Base-by-base conservation (phyloP, 2,113 vertebrate species). In the Nannobrachium achirus region DNA sequence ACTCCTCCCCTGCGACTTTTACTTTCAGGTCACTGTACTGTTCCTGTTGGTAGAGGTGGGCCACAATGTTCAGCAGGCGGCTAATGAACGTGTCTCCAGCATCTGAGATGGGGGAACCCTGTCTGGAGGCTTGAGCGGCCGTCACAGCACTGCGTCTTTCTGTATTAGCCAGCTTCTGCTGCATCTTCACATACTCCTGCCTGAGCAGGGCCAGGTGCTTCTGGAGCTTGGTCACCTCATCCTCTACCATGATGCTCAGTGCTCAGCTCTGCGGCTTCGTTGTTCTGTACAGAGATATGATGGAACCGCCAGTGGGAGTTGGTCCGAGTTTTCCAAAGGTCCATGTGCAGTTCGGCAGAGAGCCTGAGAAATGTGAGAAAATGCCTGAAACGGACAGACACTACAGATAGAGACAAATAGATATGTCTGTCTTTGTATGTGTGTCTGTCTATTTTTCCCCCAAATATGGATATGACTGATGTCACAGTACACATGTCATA, bases 211-310 rank as follows among this genome's bases (percentile, higher is more conserved):
- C 89, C 90, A 99, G 92, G 86, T 99, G 98, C 94, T 98, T 99
- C 87, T 99, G 96, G 93, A 99, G 91, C 93, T 99, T 99, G 92
- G 95, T 94, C 93, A 98, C 98, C 92, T 99, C 98, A 91, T 99
- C 97, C 95, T 97, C 97, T 93, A 96, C 96, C 96, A 98, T 98
- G 93, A 95, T 33, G 25, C 25, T 33, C 25, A 33, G 3, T 94
- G 92, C 92, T 88, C 70, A 39, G 60, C 78, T 74, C 81, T 66
- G 76, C 83, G 63, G 72, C 70, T 75, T 41, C 71, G 68, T 44
- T 50, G 52, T 44, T 50, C 16, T 45, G 45, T 90, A 79, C 89
- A 86, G 89, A 88, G 89, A 91, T 80, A 91, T 10, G 71, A 84
- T 57, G 16, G 9, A n/a, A n/a, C 20, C 6, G 15, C 57, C 2